Conservation (phyloP, 2,797 vertebrate genomes). For the Gambelia wislizenii region DNA sequence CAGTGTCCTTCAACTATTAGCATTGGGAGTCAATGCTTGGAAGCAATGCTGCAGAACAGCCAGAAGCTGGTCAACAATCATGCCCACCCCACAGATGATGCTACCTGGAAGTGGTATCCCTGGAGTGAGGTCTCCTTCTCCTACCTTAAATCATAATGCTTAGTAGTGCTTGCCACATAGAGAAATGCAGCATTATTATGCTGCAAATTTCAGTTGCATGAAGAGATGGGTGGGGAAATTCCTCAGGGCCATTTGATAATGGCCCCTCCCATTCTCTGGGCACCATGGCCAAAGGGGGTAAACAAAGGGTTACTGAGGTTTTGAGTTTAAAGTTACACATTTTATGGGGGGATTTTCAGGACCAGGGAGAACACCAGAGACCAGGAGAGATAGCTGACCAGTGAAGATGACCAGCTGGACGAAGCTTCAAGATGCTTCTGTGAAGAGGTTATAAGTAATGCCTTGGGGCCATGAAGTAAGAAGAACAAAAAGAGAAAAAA, state of each 20-base stretch:
- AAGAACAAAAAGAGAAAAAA: too few relatives aligned
- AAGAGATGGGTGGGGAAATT: not conserved
- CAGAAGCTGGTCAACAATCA: not conserved
- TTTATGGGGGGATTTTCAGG: too few relatives aligned
- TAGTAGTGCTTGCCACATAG: not conserved
- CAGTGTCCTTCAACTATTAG: not conserved
- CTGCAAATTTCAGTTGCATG: not conserved
- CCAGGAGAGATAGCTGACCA: too few relatives aligned
- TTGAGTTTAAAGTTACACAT: too few relatives aligned
- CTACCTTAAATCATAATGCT: not conserved
- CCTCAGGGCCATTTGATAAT: not conserved
- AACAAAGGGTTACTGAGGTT: too few relatives aligned
- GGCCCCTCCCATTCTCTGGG: too few relatives aligned
- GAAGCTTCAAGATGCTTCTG: too few relatives aligned
- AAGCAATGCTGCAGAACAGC: not conserved
- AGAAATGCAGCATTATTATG: not conserved
- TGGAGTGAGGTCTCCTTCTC: not conserved
- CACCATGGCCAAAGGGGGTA: too few relatives aligned
- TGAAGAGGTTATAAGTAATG: too few relatives aligned
- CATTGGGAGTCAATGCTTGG: not conserved
- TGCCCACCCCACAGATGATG: not conserved
- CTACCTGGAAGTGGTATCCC: not conserved
- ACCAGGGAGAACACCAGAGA: too few relatives aligned
- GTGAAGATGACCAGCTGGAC: too few relatives aligned
- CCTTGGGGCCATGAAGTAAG: too few relatives aligned